Evolutionary conservation across 2,797 vertebrate species (phyloP).

Genomic region (Tangara arthus): DNA sequence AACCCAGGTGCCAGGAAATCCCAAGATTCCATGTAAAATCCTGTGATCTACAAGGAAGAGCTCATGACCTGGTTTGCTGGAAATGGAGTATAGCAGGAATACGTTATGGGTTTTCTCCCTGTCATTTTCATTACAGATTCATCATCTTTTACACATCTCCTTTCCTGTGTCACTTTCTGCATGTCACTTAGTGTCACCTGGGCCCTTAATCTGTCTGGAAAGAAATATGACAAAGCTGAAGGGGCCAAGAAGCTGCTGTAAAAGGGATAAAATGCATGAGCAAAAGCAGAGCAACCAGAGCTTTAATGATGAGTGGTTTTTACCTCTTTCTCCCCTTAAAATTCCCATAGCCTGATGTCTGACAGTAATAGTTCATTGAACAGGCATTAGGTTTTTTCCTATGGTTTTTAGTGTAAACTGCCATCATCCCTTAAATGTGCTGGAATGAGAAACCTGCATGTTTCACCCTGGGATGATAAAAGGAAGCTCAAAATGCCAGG

Average conservation of each 20-base stretch:
- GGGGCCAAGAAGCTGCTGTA: background rate
- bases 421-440: background rate
- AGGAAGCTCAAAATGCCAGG: background rate
- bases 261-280: background rate
- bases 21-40: background rate
- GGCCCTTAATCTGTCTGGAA: constrained; percentile 19
- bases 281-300: background rate
- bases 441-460: background rate
- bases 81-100: background rate
- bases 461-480: background rate
- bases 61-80: background rate
- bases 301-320: background rate
- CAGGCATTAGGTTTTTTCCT: background rate
- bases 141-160: background rate
- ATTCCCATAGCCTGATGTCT: background rate
- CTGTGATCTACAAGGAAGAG: background rate
- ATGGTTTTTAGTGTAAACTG: background rate
- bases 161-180: background rate
- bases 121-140: background rate
- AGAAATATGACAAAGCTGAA: background rate
- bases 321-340: background rate
- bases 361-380: background rate
- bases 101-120: background rate
- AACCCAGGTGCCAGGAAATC: background rate
- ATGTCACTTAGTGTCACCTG: background rate